Percentiles rank a stretch among this genome's conserved stretches.
Conservation (phyloP, 2,113 vertebrate species). For the Tricholaema leucomelas region DNA sequence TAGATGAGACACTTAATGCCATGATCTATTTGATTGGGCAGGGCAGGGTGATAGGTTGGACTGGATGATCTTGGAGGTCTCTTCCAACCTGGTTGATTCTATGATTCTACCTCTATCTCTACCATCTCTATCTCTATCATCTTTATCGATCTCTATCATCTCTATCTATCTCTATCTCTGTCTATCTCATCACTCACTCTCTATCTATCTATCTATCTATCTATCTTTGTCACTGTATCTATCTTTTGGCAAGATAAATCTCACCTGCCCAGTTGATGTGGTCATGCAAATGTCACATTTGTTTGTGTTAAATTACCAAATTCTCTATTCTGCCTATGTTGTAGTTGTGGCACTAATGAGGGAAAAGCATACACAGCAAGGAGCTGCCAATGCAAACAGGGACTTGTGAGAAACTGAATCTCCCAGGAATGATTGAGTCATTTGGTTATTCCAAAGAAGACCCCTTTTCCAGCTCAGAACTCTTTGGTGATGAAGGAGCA, state of each 20-base stretch:
- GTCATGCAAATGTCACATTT: background rate
- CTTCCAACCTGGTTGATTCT: no score
- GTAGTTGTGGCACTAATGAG: background rate
- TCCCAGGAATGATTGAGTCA: background rate
- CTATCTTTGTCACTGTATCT: background rate
- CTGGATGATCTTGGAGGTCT: no score
- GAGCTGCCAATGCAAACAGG: background rate
- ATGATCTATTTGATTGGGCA: no score
- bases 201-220: no score
- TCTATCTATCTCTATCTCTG: no score
- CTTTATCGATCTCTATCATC: no score
- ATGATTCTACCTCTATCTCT: no score
- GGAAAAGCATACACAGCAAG: background rate
- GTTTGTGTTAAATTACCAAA: background rate
- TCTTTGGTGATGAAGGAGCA: background rate
- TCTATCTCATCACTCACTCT: no score
- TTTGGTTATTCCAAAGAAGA: background rate
- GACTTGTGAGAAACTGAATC: background rate
- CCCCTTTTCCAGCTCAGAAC: background rate
- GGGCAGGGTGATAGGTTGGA: no score
- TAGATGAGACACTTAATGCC: no score
- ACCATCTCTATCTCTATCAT: no score
- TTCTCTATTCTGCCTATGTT: background rate
- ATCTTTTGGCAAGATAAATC: background rate
- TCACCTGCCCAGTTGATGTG: background rate